These are phyloP conservation scores for Parus major DNA, from an alignment of 2,113 vertebrate species.

Conservation along the genomic window DNA sequence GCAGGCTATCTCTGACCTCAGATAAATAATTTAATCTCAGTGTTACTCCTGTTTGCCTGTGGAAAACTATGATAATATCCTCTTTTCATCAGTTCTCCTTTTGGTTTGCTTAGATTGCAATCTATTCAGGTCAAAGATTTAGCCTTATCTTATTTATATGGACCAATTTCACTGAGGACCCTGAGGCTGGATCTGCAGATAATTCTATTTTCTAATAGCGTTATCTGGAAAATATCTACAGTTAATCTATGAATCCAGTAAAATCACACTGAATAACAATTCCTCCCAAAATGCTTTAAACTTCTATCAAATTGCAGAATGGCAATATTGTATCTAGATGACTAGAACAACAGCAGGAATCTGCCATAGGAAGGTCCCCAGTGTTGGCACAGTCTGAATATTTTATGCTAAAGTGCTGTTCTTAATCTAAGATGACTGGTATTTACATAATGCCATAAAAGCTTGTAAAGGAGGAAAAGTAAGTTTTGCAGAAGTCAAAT, in stretches of 20 bases:
- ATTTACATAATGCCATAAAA: not conserved
- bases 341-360: not conserved
- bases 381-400: not conserved
- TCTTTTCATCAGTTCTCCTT: conserved; percentile 15
- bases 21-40: not conserved
- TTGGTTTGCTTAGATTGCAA: conserved; percentile 24
- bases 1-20: not conserved
- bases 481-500: not conserved
- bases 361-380: not conserved
- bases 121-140: conserved; percentile 51
- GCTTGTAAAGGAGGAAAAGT: not conserved
- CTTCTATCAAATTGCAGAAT: not conserved
- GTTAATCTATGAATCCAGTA: not conserved
- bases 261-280: not conserved
- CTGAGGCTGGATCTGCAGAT: not conserved
- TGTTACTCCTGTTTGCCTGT: not conserved
- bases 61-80: conserved; percentile 4
- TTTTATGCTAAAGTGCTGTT: not conserved
- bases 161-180: not conserved
- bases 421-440: not conserved
- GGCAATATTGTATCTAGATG: not conserved
- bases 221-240: conserved; percentile 31
- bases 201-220: not conserved
- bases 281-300: not conserved
- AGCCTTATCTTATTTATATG: not conserved